phyloP scores from a whole-genome alignment of 2,797 vertebrate species.

The Trachops cirrhosus region DNA sequence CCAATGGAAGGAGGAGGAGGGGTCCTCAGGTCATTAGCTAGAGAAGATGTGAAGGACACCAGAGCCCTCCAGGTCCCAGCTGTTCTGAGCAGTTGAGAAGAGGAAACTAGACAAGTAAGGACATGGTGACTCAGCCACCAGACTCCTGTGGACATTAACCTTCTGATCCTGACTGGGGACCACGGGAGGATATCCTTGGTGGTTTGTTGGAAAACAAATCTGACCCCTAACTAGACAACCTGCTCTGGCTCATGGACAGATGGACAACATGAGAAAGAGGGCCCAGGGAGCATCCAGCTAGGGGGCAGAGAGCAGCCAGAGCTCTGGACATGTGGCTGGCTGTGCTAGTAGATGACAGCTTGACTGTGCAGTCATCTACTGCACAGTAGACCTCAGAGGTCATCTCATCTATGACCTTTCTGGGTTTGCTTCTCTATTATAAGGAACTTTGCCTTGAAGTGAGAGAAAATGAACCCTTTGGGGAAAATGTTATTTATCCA shows the following conservation, averaged over 20 bases:
- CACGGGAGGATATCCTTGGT: background rate
- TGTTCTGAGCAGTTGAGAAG: background rate
- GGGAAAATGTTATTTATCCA: background rate
- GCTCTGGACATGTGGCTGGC: background rate
- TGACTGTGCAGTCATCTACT: too few species aligned
- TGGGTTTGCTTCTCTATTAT: background rate
- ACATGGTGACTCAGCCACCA: background rate
- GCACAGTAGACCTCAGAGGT: background rate
- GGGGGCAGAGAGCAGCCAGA: background rate
- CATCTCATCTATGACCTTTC: background rate
- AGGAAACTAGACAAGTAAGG: background rate
- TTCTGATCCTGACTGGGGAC: background rate
- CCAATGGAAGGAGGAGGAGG: fast-evolving
- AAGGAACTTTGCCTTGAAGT: background rate
- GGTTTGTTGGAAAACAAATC: background rate
- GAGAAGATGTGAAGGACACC: background rate
- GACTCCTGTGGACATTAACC: background rate
- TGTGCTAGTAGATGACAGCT: background rate
- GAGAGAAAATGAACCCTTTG: background rate
- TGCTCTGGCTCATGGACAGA: constrained; percentile 33
- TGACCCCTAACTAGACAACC: background rate
- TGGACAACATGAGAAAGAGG: constrained; percentile 35
- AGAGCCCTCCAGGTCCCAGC: background rate
- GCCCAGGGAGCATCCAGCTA: background rate
- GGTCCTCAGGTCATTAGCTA: background rate